Base-by-base conservation (phyloP, 2,113 vertebrate genomes). In the Xenotilapia leptura region DNA sequence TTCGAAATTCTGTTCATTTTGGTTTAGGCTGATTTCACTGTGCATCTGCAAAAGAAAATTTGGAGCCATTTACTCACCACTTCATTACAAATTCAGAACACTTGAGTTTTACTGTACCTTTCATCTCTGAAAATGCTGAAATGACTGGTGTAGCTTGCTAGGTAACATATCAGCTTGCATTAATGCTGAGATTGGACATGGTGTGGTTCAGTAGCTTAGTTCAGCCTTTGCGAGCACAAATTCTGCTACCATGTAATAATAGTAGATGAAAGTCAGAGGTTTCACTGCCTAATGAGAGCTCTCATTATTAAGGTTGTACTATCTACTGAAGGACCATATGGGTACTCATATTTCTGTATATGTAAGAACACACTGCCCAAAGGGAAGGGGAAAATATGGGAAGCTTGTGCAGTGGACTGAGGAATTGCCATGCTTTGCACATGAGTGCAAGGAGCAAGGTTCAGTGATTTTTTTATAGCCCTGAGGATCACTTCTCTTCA, bases 181-280 rank as follows among this genome's bases (percentile, higher is more conserved):
- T 91, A 90, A 88, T 92, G 95, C 93, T 92, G 86, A 95, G 88
- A 94, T 88, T 94, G 92, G 93, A 94, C 85, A 94, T 82, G 86
- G 83, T 89, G 90, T 88, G 89, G 90, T 84, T 93, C 86, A 93
- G 82, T 93, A 81, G 90, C 87, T 93, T 91, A 90, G 86, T 94
- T 95, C 92, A 92, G 90, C 89, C 89, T 89, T 89, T 80, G 80
- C 45, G 73, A 90, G 90, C 91, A 92, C 51, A 94, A 86, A 94
- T 92, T 93, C 55, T 91, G 88, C 94, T 83, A 84, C 81, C 31
- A 65, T 81, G 75, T 75, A 89, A 75, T 89, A 95, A 94, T 92
- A 83, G 88, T 19, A 94, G 88, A 94, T 92, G 91, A 93, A 96
- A 93, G 93, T 92, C 92, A 88, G 86, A 94, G 90, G 90, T 90